These are phyloP conservation scores for Sinelater perroti DNA, from an alignment of 2,888 invertebrate species.

Conservation along the genomic window DNA sequence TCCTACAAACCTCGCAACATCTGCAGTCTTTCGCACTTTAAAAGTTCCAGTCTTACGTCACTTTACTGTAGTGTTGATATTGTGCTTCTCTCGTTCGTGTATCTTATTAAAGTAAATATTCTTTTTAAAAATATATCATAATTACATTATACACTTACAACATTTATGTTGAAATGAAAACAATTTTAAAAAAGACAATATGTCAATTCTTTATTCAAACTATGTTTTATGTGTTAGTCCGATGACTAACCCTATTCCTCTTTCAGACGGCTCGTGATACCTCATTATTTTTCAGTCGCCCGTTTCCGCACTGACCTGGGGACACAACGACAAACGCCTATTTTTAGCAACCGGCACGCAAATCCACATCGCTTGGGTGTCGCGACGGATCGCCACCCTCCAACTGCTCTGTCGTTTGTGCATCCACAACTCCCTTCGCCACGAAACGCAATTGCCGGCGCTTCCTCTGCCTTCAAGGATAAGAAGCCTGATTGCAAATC, in stretches of 20 bases:
- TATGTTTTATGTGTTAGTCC: no score
- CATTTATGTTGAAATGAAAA: no score
- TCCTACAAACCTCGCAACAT: no score
- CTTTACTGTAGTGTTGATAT: no score
- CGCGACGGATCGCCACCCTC: conserved; percentile 86
- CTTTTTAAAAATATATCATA: no score
- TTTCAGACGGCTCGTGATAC: neutral
- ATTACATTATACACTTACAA: no score
- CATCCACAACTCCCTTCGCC: conserved; percentile 77
- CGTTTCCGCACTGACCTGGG: conserved; percentile 96
- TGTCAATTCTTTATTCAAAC: no score
- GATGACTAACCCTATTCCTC: neutral
- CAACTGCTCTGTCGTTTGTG: conserved; percentile 88
- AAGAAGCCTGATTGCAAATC: conserved; percentile 82
- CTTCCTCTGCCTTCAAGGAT: conserved; percentile 90
- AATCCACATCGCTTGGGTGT: conserved; percentile 94
- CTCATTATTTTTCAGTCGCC: conserved; percentile 67
- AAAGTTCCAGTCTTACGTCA: no score
- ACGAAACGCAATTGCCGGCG: conserved; percentile 77
- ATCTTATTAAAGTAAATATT: no score
- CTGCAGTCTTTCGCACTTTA: no score
- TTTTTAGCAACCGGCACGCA: conserved; percentile 93
- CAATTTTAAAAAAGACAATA: no score
- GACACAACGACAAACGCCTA: conserved; percentile 94
- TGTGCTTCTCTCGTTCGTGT: no score